Conservation (phyloP, 2,113 vertebrate genomes). For the Phalacrocorax brasilianus region DNA sequence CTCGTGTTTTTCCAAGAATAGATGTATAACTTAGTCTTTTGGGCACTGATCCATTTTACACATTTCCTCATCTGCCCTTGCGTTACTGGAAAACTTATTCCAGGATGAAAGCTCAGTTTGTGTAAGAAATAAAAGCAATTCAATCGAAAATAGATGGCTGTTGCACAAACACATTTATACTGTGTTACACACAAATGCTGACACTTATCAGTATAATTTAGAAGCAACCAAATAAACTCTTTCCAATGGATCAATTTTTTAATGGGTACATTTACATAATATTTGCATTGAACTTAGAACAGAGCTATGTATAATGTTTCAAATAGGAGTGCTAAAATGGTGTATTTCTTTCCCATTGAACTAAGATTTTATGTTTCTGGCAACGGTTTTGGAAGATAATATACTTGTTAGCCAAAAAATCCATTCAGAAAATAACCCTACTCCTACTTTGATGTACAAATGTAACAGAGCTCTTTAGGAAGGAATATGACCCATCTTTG, state of each 20-base stretch:
- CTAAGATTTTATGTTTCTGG: slow-evolving; percentile 49
- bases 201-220: not conserved
- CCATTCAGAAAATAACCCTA: slow-evolving; percentile 34
- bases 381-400: slow-evolving; percentile 16
- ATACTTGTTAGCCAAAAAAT: slow-evolving; percentile 38
- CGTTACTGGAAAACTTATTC: slow-evolving; percentile 37
- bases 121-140: slow-evolving; percentile 41
- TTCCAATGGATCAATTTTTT: not conserved
- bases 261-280: not conserved
- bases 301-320: slow-evolving; percentile 22
- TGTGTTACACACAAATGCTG: not conserved
- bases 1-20: slow-evolving; percentile 14
- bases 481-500: not conserved
- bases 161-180: not conserved
- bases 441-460: slow-evolving; percentile 47
- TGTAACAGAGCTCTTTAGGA: not conserved
- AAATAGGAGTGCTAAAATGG: slow-evolving; percentile 5
- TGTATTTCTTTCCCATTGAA: slow-evolving; percentile 6
- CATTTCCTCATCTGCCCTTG: slow-evolving; percentile 36
- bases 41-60: slow-evolving; percentile 53
- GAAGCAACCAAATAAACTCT: not conserved
- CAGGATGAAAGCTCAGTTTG: slow-evolving; percentile 3
- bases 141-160: not conserved
- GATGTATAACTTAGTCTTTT: slow-evolving; percentile 29
- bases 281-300: not conserved